Evolutionary conservation across 2,888 invertebrate genomes (phyloP).

Genomic region (Cordilura impudica): DNA sequence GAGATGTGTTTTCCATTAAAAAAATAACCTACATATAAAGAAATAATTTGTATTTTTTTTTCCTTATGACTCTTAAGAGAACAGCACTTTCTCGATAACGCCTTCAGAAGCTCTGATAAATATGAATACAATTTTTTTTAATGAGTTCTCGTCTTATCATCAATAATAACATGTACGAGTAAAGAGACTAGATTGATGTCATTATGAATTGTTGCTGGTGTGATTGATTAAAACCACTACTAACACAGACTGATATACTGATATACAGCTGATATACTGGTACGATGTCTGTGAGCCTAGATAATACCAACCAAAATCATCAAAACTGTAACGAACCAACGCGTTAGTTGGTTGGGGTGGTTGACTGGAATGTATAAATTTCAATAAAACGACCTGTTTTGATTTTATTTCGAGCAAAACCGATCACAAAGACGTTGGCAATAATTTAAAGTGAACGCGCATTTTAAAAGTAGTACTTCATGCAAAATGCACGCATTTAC

Average conservation of each 20-base stretch:
- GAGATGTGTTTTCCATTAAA: too few relatives aligned
- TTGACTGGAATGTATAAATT: conserved; percentile 20
- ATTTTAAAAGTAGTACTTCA: neutral
- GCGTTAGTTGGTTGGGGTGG: neutral
- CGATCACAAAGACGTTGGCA: conserved; percentile 45
- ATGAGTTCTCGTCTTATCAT: neutral
- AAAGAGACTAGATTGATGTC: neutral
- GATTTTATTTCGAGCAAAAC: conserved; percentile 30
- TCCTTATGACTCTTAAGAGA: too few relatives aligned
- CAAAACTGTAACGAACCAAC: neutral
- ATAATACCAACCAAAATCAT: conserved; percentile 26
- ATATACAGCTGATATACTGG: conserved; percentile 57
- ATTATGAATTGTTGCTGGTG: conserved; percentile 20
- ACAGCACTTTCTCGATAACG: too few relatives aligned
- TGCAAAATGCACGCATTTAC: neutral
- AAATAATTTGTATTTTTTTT: too few relatives aligned
- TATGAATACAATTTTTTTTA: neutral
- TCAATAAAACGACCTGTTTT: conserved; percentile 36
- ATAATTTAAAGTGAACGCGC: conserved; percentile 16
- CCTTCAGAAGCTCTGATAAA: neutral
- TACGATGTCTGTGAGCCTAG: conserved; percentile 53
- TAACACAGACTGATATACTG: conserved; percentile 21
- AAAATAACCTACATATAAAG: too few relatives aligned
- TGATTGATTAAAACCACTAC: conserved; percentile 35
- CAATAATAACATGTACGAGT: neutral